Base-by-base conservation (phyloP, 2,113 vertebrate genomes). In the Mustela nigripes region DNA sequence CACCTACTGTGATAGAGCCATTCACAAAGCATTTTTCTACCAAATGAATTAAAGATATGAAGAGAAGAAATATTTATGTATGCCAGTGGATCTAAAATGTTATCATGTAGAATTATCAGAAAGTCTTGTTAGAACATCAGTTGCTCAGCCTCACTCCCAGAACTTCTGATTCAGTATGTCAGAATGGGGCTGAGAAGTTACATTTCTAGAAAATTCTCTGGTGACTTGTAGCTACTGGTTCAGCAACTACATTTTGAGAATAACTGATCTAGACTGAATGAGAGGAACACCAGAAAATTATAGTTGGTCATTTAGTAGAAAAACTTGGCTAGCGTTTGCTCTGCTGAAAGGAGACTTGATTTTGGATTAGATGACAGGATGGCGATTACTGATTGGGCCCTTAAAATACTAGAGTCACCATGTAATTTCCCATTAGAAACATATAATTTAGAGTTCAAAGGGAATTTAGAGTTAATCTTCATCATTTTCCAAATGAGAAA, bases 401-500 rank as follows among this genome's bases (percentile, higher is more conserved):
- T 94, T 94, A 96, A 94, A 62, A 88, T 67, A 80, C 48, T 83
- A 69, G 96, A 96, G 96, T 94, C 76, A 95, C 33, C 50, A n/a
- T 96, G 36, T 92, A 96, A 97, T 97, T 97, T 98, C 79, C 74
- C 83, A 84, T 93, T 97, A 71, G 86, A 98, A 98, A 95, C 92
- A 85, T 76, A 33, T 84, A 92, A 96, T 95, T 96, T 89, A 87
- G 84, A 94, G 81, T 91, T 95, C 42, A 73, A 50, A 92, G 48
- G 63, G 33, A 96, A 97, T 95, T 96, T 95, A 69, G 82, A 86
- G 89, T 86, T 96, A 95, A 94, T 98, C 92, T 60, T 93, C 69
- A 94, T 97, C 89, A 96, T 97, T 98, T 98, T 95, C 62, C 92
- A 96, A 92, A 96, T 97, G 58, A 96, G 86, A 95, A 97, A 96